Base-by-base conservation (phyloP, 2,113 vertebrate species). In the Nibea albiflora region DNA sequence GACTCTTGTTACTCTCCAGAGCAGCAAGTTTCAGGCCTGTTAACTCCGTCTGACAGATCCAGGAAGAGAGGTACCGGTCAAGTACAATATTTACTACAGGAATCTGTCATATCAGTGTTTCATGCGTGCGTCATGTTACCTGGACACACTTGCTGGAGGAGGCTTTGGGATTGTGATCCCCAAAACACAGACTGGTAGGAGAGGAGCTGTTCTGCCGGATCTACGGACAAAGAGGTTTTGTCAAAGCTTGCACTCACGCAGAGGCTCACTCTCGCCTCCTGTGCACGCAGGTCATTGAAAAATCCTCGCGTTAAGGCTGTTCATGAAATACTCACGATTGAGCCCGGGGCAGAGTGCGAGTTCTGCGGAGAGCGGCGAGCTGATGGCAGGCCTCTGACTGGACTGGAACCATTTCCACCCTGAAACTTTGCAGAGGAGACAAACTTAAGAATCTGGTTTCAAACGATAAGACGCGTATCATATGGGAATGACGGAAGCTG, bases 171-270 rank as follows among this genome's bases (percentile, higher is more conserved):
- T 97, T 96, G 91, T 98, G 97, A 91, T 99, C 98, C 92, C 94
- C 97, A 2, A 99, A 99, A 94, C 95, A 96, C 94, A 99, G 95
- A 78, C 97, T 96, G 88, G 97, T 99, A 91, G 98, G 98, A 90
- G 98, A 99, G 92, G 98, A 98, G 93, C 97, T 99, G 92, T 98
- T 99, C 94, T 99, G 98, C 82, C 97, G 96, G 90, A 99, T 95
- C 98, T 99, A 82, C 4, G 24, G 9, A 79, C 14, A 74, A 56
- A 76, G 9, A 67, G 6, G 17, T 54, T 10, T 62, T 66, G 44
- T 79, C 73, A 19, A 53, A 81, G 26, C 0, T 9, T 22, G 14
- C 16, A 46, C 39, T 7, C 15, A 78, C 44, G 71, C 15, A 64
- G 17, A 78, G 35, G n/a, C 50, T 63, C n/a, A 35, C 0, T 52